phyloP scores from a whole-genome alignment of 1,140 invertebrate species.

The Steinernema khuongi region DNA sequence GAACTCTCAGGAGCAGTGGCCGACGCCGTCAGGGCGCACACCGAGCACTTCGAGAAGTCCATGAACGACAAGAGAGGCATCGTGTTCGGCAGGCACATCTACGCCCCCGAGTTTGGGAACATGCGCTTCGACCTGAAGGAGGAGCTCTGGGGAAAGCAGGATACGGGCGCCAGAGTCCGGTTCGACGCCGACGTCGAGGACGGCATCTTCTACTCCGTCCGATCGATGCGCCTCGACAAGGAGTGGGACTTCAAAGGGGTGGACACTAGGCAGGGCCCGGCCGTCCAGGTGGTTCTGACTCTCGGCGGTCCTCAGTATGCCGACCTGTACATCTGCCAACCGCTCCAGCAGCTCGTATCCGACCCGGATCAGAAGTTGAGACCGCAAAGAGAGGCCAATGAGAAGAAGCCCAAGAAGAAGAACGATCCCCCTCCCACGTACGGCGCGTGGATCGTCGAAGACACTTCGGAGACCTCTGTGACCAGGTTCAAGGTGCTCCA shows the following conservation, averaged over 20 bases:
- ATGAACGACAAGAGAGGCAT: neutral
- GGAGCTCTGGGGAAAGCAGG: neutral
- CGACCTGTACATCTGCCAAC: neutral
- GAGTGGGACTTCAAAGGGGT: neutral
- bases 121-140: neutral
- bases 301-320: neutral
- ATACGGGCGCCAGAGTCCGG: neutral
- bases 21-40: neutral
- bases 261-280: neutral
- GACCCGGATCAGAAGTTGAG: neutral
- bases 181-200: neutral
- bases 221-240: neutral
- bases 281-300: neutral
- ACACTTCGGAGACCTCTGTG: neutral
- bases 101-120: neutral
- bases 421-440: neutral
- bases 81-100: slow-evolving; percentile 1
- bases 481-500: neutral
- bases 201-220: neutral
- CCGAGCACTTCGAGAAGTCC: neutral
- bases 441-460: neutral
- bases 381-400: neutral
- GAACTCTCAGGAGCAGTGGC: neutral
- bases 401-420: neutral
- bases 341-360: neutral